A percentile compares a stretch with the other conserved stretches of the same genome.
Conservation (phyloP, 2,888 invertebrate genomes). For the Caenorhabditis sp. region DNA sequence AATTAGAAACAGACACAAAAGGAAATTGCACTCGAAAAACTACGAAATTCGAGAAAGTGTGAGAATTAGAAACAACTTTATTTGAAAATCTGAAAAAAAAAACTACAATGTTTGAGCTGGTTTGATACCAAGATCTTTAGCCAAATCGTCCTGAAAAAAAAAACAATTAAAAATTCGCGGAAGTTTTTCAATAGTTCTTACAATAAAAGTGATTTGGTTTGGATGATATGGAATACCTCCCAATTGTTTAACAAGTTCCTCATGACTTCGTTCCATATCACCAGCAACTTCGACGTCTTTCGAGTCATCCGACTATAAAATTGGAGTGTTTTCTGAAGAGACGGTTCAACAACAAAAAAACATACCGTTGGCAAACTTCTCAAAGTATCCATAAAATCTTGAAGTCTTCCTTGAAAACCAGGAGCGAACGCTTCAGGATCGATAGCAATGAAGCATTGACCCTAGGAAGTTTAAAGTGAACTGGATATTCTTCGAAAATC, state of each 20-base stretch:
- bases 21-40: background rate
- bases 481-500: too few relatives aligned
- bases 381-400: slow-evolving; percentile 62
- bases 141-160: slow-evolving; percentile 54
- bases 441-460: slow-evolving; percentile 66
- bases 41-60: background rate
- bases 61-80: background rate
- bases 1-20: too few relatives aligned
- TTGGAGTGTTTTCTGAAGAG: slow-evolving; percentile 10
- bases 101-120: slow-evolving; percentile 15
- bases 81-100: background rate
- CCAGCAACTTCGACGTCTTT: slow-evolving; percentile 61
- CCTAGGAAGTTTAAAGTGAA: too few relatives aligned
- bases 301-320: slow-evolving; percentile 44
- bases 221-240: slow-evolving; percentile 67
- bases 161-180: background rate
- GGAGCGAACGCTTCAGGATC: slow-evolving; percentile 66
- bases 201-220: slow-evolving; percentile 59
- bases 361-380: slow-evolving; percentile 54
- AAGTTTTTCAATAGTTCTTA: background rate
- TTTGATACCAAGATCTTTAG: slow-evolving; percentile 45
- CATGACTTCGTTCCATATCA: slow-evolving; percentile 62
- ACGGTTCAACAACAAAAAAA: background rate
- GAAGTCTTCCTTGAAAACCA: slow-evolving; percentile 60
- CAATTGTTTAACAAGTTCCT: slow-evolving; percentile 52